Evolutionary conservation across 2,888 invertebrate genomes (phyloP), one percentile per base, ranked within the genome.

Genomic region (Eupithecia tripunctaria): DNA sequence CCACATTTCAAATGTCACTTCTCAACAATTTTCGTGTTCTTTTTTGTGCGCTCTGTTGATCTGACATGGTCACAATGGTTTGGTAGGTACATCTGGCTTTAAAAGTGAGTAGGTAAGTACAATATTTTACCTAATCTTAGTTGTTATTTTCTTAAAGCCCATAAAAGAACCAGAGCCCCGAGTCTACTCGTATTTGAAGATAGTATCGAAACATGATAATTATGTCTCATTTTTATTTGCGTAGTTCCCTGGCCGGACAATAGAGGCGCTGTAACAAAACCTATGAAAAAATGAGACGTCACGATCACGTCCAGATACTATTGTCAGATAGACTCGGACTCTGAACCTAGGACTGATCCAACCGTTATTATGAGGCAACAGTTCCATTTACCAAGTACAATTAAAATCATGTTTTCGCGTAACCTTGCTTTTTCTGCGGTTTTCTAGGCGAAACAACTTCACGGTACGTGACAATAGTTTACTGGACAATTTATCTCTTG

Each of bases 401-500:
- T 79, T 79, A 79, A 76, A 73, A 72, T 59, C 79, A 70, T 60
- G 59, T 73, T 70, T 75, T 83, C 81, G 70, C 75, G 70, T 74
- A 70, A 80, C 62, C 64, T 75, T 68, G 73, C 72, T 73, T 81
- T 79, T 82, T 80, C 70, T 75, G 80, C 71, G 76, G 77, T 78
- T 79, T 74, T 71, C 68, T 81, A 77, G 78, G 82, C 79, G 79
- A 80, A 80, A 82, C 81, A 51, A 76, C 83, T 81, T 86, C 84
- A 86, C 85, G 82, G 81, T 86, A 82, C 83, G 82, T 84, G 82
- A 83, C 82, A 82, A 83, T 82, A 79, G 80, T 83, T 82, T 81
- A 76, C 78, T 62, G 70, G 76, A 64, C 76, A 77, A 76, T 79
- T 82, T 79, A 76, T 76, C 70, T 77, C 76, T 82, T 79, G 74